phyloP scores from a whole-genome alignment of 2,888 invertebrate species.

The Mayetiola destructor region DNA sequence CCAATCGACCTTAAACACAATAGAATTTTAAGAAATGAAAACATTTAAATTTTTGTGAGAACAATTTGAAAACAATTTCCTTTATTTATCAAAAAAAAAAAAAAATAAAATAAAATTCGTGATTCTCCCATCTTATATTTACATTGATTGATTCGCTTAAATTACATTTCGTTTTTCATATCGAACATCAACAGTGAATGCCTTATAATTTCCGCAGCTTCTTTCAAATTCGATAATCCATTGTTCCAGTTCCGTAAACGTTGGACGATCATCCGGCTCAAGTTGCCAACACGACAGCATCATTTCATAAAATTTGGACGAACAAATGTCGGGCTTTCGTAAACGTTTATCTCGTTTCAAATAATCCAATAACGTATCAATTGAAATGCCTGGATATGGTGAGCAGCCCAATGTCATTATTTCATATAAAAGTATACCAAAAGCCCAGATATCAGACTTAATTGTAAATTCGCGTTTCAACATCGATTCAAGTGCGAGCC shows the following conservation, averaged over 20 bases:
- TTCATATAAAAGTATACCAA: conserved; percentile 76
- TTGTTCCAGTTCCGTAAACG: conserved; percentile 51
- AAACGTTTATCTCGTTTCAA: conserved; percentile 65
- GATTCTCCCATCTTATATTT: too few species aligned
- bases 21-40: too few species aligned
- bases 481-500: conserved; percentile 80
- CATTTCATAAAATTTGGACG: conserved; percentile 56
- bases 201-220: too few species aligned
- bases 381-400: conserved; percentile 63
- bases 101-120: too few species aligned
- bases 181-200: too few species aligned
- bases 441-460: conserved; percentile 88
- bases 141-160: too few species aligned
- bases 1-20: too few species aligned
- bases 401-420: conserved; percentile 67
- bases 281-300: conserved; percentile 64
- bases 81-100: too few species aligned
- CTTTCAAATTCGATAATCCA: too few species aligned
- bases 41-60: too few species aligned
- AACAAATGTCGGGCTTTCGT: conserved; percentile 63
- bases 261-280: conserved; percentile 52
- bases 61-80: too few species aligned
- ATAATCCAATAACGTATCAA: conserved; percentile 49
- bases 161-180: too few species aligned
- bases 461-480: conserved; percentile 66